Base-by-base conservation (phyloP, 2,888 invertebrate species). In the Gymnosoma rotundatum region DNA sequence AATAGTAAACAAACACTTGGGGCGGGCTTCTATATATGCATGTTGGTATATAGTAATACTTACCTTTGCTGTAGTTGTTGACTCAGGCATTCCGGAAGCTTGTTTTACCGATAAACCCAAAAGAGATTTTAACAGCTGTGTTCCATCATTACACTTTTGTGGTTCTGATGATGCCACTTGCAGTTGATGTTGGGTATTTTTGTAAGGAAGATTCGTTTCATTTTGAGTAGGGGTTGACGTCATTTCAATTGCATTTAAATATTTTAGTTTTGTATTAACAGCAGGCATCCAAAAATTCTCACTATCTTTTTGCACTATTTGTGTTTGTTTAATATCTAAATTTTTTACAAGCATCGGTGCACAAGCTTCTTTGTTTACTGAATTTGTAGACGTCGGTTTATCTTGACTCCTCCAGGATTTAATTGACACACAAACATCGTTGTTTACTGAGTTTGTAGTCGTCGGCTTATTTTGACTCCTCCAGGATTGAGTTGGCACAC, bases 201-300 rank as follows among this genome's bases (percentile, higher is more conserved):
- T 63, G 12, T 75, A 60, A 36, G n/a, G 61, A 20, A 21, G 14
- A 54, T 21, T 56, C 7, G 18, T 10, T 56, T 38, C 25, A n/a
- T 0, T 38, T 42, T 20, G 54, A 50, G 42, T 25, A 20, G 56
- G 12, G 32, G 21, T 80, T 54, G 67, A 61, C 50, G 83, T 18
- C 32, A 21, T 58, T 48, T 38, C 52, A 20, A 76, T 58, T 64
- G 25, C n/a, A 42, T 73, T 66, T 9, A 79, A 54, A 63, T 84
- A 78, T 54, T 86, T 87, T 3, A 74, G 36, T 81, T 86, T 87
- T 14, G 80, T 86, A 73, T 86, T 86, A 7, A 69, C 63, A 14
- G 86, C 66, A 18, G 88, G 88, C 83, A 84, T 86, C 87, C 88
- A 88, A 70, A 87, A 87, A 45, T 87, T 83, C 21, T 86, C 83